A percentile compares a stretch with the other conserved stretches of the same genome.
Evolutionary conservation across 2,797 vertebrate species (phyloP).

Genomic region (Chaetodon trifasciatus): DNA sequence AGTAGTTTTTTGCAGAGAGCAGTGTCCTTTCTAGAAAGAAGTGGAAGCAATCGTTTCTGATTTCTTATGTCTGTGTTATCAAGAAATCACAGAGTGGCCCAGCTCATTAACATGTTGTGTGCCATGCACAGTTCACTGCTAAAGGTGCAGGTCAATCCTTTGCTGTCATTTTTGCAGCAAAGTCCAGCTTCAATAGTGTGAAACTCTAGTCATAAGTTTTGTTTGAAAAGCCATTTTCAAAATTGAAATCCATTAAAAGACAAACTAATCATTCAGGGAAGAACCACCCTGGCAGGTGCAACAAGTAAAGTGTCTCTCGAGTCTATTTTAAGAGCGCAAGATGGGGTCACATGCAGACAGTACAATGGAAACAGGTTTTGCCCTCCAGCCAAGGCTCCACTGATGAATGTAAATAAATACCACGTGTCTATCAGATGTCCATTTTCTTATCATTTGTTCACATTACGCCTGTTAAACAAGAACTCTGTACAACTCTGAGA

Average conservation of each 20-base stretch:
- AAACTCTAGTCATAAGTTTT: not conserved
- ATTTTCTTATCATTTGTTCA: slow-evolving; percentile 29
- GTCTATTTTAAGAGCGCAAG: slow-evolving; percentile 10
- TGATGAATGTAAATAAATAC: slow-evolving; percentile 59
- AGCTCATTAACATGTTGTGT: not conserved
- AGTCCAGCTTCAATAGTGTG: not conserved
- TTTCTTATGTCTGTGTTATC: slow-evolving; percentile 18
- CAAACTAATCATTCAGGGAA: not conserved
- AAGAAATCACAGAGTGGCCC: not conserved
- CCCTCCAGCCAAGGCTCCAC: slow-evolving; percentile 42
- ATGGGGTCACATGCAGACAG: slow-evolving; percentile 26
- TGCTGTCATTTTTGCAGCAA: not conserved
- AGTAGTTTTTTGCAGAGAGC: not conserved
- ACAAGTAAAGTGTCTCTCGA: not conserved
- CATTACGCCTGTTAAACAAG: slow-evolving; percentile 23
- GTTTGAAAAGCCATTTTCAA: not conserved
- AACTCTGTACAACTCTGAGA: slow-evolving; percentile 32
- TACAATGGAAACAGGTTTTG: slow-evolving; percentile 50
- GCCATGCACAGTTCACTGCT: not conserved
- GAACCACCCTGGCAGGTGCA: not conserved
- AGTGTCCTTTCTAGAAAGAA: slow-evolving; percentile 6
- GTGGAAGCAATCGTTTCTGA: not conserved
- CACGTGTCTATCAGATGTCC: slow-evolving; percentile 34
- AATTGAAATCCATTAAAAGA: not conserved
- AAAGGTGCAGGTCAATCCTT: not conserved